Conservation (phyloP, 1,140 invertebrate species). For the Andrena cerasifolii region DNA sequence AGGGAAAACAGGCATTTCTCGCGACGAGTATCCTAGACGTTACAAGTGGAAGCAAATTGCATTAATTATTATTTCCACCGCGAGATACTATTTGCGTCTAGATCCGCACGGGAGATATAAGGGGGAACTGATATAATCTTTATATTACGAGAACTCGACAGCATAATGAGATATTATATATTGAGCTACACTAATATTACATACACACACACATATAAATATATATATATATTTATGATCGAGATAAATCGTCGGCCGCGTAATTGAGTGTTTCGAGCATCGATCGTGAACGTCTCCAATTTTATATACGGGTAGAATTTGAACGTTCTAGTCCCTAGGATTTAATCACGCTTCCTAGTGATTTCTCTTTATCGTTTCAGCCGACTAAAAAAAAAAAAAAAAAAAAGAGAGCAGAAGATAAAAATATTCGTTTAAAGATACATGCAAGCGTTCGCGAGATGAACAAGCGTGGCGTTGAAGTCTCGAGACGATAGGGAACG, state of each 20-base stretch:
- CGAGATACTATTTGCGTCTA: slow-evolving; percentile 42
- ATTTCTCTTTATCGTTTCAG: slow-evolving; percentile 13
- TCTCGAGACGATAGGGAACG: neutral
- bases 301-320: slow-evolving; percentile 33
- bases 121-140: slow-evolving; percentile 45
- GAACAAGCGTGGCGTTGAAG: neutral
- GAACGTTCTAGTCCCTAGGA: slow-evolving; percentile 35
- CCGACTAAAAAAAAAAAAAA: neutral
- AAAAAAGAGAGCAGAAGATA: too few species aligned
- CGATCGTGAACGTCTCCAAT: neutral
- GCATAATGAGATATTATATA: slow-evolving; percentile 59
- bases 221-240: slow-evolving; percentile 59
- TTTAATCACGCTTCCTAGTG: slow-evolving; percentile 12
- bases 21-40: slow-evolving; percentile 4
- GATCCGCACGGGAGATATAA: slow-evolving; percentile 31
- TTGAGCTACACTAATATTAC: slow-evolving; percentile 56
- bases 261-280: slow-evolving; percentile 18
- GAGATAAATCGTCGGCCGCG: slow-evolving; percentile 52
- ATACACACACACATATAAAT: too few species aligned
- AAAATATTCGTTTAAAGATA: neutral
- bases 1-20: neutral
- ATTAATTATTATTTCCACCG: slow-evolving; percentile 46
- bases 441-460: neutral
- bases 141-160: slow-evolving; percentile 49
- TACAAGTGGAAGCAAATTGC: slow-evolving; percentile 12